These are phyloP conservation scores for Melierax canorus DNA, from an alignment of 2,113 vertebrate species.

Conservation along the genomic window DNA sequence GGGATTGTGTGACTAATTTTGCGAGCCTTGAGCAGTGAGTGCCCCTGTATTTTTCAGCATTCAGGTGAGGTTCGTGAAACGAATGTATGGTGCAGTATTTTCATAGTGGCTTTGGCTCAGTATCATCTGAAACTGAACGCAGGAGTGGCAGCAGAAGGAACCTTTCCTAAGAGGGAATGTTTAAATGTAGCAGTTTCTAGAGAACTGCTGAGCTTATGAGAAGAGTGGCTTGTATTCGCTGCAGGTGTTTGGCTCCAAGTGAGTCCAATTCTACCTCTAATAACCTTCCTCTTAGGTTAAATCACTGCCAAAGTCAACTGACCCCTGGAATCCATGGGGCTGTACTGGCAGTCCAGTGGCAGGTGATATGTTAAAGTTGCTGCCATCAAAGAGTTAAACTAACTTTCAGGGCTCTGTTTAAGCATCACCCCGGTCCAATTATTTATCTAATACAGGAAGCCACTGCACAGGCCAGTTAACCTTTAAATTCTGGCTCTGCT, in stretches of 20 bases:
- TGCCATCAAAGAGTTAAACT: constrained; percentile 8
- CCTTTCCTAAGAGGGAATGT: background rate
- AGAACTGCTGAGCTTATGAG: background rate
- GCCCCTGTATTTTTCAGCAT: background rate
- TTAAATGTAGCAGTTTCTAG: background rate
- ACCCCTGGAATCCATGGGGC: rapidly evolving
- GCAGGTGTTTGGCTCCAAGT: constrained; percentile 6
- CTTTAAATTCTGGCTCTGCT: constrained; percentile 34
- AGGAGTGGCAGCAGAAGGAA: background rate
- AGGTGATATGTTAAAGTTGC: background rate
- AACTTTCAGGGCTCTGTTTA: background rate
- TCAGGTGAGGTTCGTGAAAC: background rate
- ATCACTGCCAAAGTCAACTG: background rate
- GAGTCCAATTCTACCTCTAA: background rate
- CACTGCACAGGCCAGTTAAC: constrained; percentile 25
- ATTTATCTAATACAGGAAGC: constrained; percentile 51
- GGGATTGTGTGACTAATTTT: background rate
- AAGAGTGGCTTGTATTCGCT: background rate
- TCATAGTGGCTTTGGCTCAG: background rate
- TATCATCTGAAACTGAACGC: background rate
- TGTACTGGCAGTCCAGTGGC: background rate
- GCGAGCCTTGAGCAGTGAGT: background rate
- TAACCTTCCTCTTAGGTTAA: background rate
- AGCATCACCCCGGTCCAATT: background rate
- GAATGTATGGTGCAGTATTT: rapidly evolving